Conservation (phyloP, 2,888 invertebrate genomes). For the Acrocyrtus sp. region DNA sequence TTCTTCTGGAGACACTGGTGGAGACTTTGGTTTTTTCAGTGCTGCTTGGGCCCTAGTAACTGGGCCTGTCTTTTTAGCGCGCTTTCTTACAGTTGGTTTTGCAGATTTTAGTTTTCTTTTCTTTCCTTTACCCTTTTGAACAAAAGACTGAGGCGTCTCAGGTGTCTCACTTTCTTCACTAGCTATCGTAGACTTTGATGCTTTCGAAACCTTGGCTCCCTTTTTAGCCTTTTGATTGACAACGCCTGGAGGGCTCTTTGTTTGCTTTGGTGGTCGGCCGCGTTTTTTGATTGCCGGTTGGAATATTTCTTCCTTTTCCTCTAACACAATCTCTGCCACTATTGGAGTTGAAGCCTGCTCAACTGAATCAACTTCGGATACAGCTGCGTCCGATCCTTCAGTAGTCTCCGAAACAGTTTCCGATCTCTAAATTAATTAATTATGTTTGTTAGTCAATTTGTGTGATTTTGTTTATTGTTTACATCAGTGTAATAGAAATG, state of each 20-base stretch:
- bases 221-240: constrained; percentile 12
- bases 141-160: neutral
- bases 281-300: neutral
- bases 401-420: constrained; percentile 8
- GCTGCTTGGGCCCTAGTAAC: constrained; percentile 49
- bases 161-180: neutral
- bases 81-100: constrained; percentile 21
- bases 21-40: constrained; percentile 14
- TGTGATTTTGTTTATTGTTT: too few relatives aligned
- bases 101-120: constrained; percentile 37
- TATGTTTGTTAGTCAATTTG: too few relatives aligned
- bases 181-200: neutral
- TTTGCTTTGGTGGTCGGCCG: constrained; percentile 35
- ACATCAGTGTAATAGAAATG: too few relatives aligned
- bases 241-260: too few relatives aligned
- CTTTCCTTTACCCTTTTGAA: constrained; percentile 9
- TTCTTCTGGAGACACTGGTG: neutral
- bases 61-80: constrained; percentile 45
- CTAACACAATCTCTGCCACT: neutral
- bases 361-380: neutral
- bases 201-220: neutral
- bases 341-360: neutral
- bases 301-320: neutral
- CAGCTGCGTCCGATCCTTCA: neutral
- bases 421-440: constrained; percentile 7